Evolutionary conservation across 1,140 invertebrate species (phyloP), one percentile per base, ranked within the genome.

Genomic region (Platyscapa corneri): DNA sequence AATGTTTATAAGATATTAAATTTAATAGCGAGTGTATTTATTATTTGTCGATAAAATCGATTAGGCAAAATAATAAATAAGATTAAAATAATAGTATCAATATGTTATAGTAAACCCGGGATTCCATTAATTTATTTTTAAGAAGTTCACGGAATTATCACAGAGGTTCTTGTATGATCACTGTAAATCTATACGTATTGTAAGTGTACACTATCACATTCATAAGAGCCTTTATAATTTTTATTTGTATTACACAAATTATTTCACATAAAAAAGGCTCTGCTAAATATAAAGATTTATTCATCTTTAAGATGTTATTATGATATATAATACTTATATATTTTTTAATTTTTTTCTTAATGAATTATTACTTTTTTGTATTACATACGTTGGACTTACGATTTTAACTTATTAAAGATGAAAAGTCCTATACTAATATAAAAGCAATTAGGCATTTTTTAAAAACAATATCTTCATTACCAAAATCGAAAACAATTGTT

Each of bases 101-200:
- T 74, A 20, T 3, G 8, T 74, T 67, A 32, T n/a, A 70, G 20
- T 70, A 81, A 81, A 56, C 75, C 32, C 42, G 82, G n/a, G n/a
- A 75, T 74, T 56, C 34, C 46, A 60, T 82, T 83, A 76, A 83
- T 64, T 83, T 76, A 32, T 39, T 76, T 42, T 60, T 64, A 82
- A 39, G 12, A 42, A 76, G 53, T 83, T 83, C 53, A 64, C 37
- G 46, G 64, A 79, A 56, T 49, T 84, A 84, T 84, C 83, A 79
- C 76, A 84, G 76, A 84, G 76, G 30, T 79, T 84, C 64, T 72
- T 72, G 64, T 53, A 67, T 53, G 60, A 42, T 67, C 18, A 46
- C 30, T 77, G 30, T 23, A 76, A 75, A 74, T 76, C n/a, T 39
- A 37, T 76, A 83, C 39, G 42, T 23, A 18, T 64, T 83, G 39